phyloP scores from a whole-genome alignment of 2,888 invertebrate species.

The Acronicta aceris region DNA sequence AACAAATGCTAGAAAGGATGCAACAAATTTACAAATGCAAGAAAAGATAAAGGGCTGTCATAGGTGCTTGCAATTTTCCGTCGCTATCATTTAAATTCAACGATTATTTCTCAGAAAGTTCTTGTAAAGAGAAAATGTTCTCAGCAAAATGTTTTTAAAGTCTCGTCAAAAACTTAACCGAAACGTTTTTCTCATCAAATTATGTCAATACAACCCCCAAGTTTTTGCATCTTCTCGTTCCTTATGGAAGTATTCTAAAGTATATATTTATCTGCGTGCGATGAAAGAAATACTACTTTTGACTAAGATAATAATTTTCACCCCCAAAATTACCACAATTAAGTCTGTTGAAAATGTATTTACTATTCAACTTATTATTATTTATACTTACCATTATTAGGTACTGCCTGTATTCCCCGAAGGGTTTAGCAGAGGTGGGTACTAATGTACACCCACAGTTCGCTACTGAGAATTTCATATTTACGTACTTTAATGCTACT shows the following conservation, averaged over 20 bases:
- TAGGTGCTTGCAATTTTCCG: no score
- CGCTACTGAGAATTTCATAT: no score
- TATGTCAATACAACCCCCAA: conserved; percentile 45
- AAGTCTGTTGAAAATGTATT: no score
- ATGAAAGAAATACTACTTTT: not conserved
- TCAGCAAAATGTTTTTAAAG: conserved; percentile 23
- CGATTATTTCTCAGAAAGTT: not conserved
- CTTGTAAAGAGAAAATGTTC: conserved; percentile 9
- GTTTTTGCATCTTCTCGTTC: conserved; percentile 19
- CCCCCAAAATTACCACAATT: not conserved
- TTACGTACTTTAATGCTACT: no score
- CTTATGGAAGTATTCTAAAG: conserved; percentile 20
- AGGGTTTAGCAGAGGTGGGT: no score
- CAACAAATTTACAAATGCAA: no score
- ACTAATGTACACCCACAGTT: no score
- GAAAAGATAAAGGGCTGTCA: no score
- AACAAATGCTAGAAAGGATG: no score
- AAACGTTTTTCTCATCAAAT: conserved; percentile 38
- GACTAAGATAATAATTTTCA: not conserved
- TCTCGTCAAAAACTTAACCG: conserved; percentile 8
- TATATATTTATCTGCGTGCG: not conserved
- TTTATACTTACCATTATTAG: no score
- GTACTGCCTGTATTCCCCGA: no score
- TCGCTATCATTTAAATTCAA: not conserved
- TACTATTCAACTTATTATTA: no score